Conservation (phyloP, 2,888 invertebrate species). For the Tetropium fuscum region DNA sequence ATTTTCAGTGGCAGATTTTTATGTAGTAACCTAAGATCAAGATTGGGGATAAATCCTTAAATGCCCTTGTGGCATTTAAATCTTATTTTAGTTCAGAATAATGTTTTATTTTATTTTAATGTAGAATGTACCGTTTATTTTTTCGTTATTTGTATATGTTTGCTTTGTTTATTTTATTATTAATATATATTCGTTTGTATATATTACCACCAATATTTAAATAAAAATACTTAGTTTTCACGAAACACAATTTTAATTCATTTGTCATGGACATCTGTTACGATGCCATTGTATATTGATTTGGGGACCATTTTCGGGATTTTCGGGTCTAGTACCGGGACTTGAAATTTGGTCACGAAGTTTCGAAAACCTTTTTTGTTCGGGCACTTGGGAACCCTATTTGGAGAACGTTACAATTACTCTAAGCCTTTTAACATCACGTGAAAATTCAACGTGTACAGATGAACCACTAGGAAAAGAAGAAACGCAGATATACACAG, state of each 20-base stretch:
- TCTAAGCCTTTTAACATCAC: too few species aligned
- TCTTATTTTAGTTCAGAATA: constrained; percentile 1
- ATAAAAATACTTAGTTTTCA: background rate
- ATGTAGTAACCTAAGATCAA: background rate
- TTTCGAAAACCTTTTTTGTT: constrained; percentile 1
- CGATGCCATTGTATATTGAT: background rate
- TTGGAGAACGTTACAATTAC: too few species aligned
- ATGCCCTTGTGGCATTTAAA: background rate
- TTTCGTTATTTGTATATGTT: background rate
- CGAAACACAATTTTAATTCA: background rate
- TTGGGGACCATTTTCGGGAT: constrained; percentile 3
- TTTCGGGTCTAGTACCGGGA: constrained; percentile 3
- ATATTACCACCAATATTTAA: background rate
- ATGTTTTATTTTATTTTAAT: background rate
- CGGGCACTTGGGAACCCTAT: background rate
- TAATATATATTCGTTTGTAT: constrained; percentile 2
- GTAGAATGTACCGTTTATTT: too few species aligned
- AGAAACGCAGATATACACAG: too few species aligned
- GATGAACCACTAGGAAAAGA: too few species aligned
- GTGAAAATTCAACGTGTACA: too few species aligned
- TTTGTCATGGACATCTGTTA: background rate
- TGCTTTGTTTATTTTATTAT: constrained; percentile 1
- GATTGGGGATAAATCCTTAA: background rate
- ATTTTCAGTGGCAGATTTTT: background rate
- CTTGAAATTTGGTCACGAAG: background rate